Base-by-base conservation (phyloP, 2,888 invertebrate species). In the Biston betularia region DNA sequence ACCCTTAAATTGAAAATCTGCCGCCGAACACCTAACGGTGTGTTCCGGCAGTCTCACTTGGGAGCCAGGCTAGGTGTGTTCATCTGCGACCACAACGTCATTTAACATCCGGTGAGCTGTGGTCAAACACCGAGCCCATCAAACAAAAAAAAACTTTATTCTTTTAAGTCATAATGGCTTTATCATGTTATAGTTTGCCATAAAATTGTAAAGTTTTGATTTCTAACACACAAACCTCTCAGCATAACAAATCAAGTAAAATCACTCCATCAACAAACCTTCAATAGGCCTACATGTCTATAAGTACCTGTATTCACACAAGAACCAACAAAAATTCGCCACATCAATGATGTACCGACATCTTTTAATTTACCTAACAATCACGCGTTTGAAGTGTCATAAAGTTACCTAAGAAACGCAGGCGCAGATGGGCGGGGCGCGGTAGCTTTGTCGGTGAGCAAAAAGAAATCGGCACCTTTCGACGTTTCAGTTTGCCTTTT, bases 291-390 rank as follows among this genome's bases (percentile, higher is more conserved):
- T 63, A 55, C 50, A 52, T 48, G 50, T 48, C 55, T 45, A 62
- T 62, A 69, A 68, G 69, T 73, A 78, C 74, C 74, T 77, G 75
- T 77, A 59, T 58, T 14, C 44, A 24, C 50, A 70, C 71, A 74
- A 74, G 69, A 81, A 79, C 76, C 88, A 91, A 92, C 91, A 92
- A 86, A 87, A 90, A 92, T 92, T 92, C 90, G 92, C 92, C 92
- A 92, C 92, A 92, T 91, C 92, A 89, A 86, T 66, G 63, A 68
- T 75, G 75, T 40, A 61, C 87, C 88, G 88, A 79, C 83, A 59
- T 56, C 70, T 76, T 79, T 77, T 81, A 83, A 83, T 78, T 80
- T 83, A 85, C 86, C 86, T 87, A 84, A 87, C 79, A 82, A 80
- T 78, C 70, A 65, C 54, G 58, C 72, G 38, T 74, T 73, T 73